These are phyloP conservation scores for Melanotaenia duboulayi DNA, from an alignment of 2,113 vertebrate genomes.

Conservation along the genomic window DNA sequence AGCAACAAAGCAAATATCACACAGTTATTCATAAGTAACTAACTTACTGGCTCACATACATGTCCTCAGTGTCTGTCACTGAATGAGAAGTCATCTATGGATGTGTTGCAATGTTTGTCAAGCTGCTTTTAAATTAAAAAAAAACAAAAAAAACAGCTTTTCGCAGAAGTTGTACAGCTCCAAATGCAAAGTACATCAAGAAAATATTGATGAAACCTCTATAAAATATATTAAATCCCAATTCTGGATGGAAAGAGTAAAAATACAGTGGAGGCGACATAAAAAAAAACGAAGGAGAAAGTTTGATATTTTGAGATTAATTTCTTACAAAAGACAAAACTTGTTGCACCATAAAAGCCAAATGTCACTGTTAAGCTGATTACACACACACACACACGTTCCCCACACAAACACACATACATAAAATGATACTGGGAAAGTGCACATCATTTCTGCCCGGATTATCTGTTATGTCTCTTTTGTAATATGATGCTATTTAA, in stretches of 20 bases:
- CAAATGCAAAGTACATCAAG: slow-evolving; percentile 54
- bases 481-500: slow-evolving; percentile 65
- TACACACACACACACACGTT: slow-evolving; percentile 10
- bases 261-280: slow-evolving; percentile 79
- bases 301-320: slow-evolving; percentile 55
- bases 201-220: slow-evolving; percentile 55
- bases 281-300: slow-evolving; percentile 15
- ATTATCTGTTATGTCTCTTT: slow-evolving; percentile 47
- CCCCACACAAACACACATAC: slow-evolving; percentile 16
- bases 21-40: slow-evolving; percentile 56
- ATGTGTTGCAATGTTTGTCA: slow-evolving; percentile 5
- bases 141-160: slow-evolving; percentile 55
- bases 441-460: slow-evolving; percentile 75
- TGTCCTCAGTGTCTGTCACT: slow-evolving; percentile 41
- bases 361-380: slow-evolving; percentile 52
- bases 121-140: slow-evolving; percentile 49
- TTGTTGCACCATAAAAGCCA: slow-evolving; percentile 67
- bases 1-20: slow-evolving; percentile 71
- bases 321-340: slow-evolving; percentile 66
- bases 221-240: slow-evolving; percentile 70
- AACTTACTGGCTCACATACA: slow-evolving; percentile 51
- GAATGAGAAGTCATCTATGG: slow-evolving; percentile 49
- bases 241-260: slow-evolving; percentile 60
- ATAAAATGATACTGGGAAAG: slow-evolving; percentile 70
- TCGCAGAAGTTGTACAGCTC: slow-evolving; percentile 60